phyloP scores from a whole-genome alignment of 1,140 invertebrate species.

The Cyphomyrmex costatus region DNA sequence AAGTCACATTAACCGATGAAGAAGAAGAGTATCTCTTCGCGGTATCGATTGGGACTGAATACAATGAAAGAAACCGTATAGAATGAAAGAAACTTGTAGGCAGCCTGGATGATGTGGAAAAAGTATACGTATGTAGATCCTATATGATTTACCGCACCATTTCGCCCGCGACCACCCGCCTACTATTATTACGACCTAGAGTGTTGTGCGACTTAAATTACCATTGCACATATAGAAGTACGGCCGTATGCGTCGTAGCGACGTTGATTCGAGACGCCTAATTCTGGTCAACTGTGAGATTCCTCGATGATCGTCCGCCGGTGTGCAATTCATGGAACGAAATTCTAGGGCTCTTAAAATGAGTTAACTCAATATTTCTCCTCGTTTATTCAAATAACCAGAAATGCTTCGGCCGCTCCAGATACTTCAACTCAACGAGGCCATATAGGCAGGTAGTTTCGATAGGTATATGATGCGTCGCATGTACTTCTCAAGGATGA shows the following conservation, averaged over 20 bases:
- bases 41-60: constrained; percentile 42
- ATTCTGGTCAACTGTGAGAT: constrained; percentile 24
- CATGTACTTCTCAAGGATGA: neutral
- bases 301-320: neutral
- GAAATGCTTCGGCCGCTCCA: constrained; percentile 15
- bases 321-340: constrained; percentile 4
- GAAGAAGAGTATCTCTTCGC: constrained; percentile 56
- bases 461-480: neutral
- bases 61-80: constrained; percentile 72
- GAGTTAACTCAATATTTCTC: constrained; percentile 25
- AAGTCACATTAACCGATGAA: constrained; percentile 75
- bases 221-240: neutral
- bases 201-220: constrained; percentile 42
- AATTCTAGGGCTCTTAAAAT: constrained; percentile 8
- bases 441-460: constrained; percentile 18
- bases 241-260: neutral
- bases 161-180: constrained; percentile 67
- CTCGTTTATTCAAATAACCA: constrained; percentile 47
- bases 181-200: constrained; percentile 46
- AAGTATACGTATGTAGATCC: constrained; percentile 47
- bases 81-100: neutral
- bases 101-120: constrained; percentile 54
- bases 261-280: constrained; percentile 24
- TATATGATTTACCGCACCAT: constrained; percentile 80
- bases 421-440: constrained; percentile 39